These are phyloP conservation scores for Polydesmus complanatus DNA, from an alignment of 2,888 invertebrate species.

Conservation along the genomic window DNA sequence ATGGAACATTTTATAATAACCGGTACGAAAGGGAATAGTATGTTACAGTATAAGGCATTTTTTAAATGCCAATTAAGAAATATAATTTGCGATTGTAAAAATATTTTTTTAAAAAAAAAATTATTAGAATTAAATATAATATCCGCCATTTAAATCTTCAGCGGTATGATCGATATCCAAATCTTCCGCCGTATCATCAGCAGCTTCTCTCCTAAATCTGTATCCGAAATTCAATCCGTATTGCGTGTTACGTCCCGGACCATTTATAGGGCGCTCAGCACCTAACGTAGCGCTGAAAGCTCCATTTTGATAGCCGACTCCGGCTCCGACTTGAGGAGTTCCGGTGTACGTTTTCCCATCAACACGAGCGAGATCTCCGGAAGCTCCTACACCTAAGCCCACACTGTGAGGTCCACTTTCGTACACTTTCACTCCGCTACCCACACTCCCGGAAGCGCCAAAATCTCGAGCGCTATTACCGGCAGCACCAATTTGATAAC, in stretches of 20 bases:
- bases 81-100: too few species aligned
- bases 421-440: conserved; percentile 3
- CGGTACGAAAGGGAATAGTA: too few species aligned
- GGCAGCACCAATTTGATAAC: too few species aligned
- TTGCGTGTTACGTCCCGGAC: background rate
- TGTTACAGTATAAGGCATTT: too few species aligned
- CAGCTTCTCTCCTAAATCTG: background rate
- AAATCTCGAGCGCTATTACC: too few species aligned
- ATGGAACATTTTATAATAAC: too few species aligned
- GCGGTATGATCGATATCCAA: too few species aligned
- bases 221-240: background rate
- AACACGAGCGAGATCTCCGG: background rate
- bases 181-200: background rate
- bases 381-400: background rate
- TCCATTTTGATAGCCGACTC: conserved; percentile 4
- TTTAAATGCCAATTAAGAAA: too few species aligned
- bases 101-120: too few species aligned
- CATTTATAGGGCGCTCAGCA: background rate
- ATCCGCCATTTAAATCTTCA: too few species aligned
- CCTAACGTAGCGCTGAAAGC: background rate
- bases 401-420: background rate
- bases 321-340: too few species aligned
- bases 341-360: background rate
- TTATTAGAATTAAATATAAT: too few species aligned
- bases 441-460: conserved; percentile 4